Percentiles rank a stretch among this genome's conserved stretches.
Evolutionary conservation across 2,888 invertebrate species (phyloP).

Genomic region (Caenorhabditis japonica): DNA sequence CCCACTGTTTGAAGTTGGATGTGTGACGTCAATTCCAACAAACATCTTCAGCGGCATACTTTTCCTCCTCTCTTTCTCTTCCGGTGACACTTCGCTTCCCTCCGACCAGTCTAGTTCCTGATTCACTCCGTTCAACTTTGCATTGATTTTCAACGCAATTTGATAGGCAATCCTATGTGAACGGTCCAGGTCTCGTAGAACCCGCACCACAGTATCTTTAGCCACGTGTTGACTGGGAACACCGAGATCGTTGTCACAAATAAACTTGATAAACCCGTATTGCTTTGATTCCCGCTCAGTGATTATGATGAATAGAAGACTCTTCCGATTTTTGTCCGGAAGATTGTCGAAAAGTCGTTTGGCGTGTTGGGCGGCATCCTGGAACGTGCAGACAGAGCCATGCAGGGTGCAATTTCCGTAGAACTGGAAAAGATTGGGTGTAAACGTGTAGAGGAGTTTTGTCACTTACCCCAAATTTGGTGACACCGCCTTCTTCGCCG

Average conservation of each 20-base stretch:
- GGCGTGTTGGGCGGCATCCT: slow-evolving; percentile 3
- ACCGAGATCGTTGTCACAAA: slow-evolving; percentile 30
- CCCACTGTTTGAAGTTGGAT: slow-evolving; percentile 48
- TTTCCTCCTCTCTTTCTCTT: slow-evolving; percentile 38
- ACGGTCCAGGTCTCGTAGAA: background rate
- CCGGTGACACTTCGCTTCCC: slow-evolving; percentile 21
- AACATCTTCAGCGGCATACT: slow-evolving; percentile 49
- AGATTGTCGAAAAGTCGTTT: slow-evolving; percentile 15
- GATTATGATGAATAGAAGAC: slow-evolving; percentile 30
- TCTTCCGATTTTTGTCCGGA: slow-evolving; percentile 16
- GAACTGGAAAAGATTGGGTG: slow-evolving; percentile 22
- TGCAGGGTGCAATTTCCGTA: slow-evolving; percentile 5
- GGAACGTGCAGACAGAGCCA: background rate
- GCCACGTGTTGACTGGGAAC: slow-evolving; percentile 39
- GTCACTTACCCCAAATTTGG: slow-evolving; percentile 15
- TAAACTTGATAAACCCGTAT: slow-evolving; percentile 35
- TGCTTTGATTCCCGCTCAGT: background rate
- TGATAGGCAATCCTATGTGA: slow-evolving; percentile 42
- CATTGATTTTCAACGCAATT: slow-evolving; percentile 62
- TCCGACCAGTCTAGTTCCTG: slow-evolving; percentile 48
- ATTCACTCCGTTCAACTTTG: slow-evolving; percentile 58
- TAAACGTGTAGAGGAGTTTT: no score
- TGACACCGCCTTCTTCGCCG: background rate
- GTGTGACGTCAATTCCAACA: slow-evolving; percentile 66
- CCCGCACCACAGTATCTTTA: slow-evolving; percentile 4